A percentile compares a stretch with the other conserved stretches of the same genome.
These are phyloP conservation scores for Dryoscopus gambensis DNA, from an alignment of 2,113 vertebrate species.

Conservation along the genomic window DNA sequence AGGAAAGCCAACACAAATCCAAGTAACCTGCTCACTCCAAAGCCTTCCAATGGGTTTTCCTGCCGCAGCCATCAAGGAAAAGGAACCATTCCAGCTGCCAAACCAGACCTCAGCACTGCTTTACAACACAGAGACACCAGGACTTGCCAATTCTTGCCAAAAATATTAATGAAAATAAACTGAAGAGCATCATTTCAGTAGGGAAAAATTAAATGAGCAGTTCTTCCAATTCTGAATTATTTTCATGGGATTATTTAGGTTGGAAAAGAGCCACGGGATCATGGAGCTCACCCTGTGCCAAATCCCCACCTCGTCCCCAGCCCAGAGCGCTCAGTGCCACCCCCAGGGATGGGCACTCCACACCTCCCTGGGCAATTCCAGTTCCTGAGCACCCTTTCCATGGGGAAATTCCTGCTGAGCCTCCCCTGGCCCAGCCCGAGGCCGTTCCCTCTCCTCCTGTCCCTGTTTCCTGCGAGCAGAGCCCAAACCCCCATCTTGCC, in stretches of 20 bases:
- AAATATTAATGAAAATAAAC: not conserved
- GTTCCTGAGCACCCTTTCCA: rapidly evolving
- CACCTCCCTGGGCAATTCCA: not conserved
- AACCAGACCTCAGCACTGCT: not conserved
- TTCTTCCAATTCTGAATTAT: not conserved
- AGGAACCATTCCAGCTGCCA: not conserved
- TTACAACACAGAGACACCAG: not conserved
- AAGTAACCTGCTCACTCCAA: not conserved
- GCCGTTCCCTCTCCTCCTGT: not conserved
- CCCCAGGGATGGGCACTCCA: not conserved
- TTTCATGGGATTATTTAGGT: not conserved
- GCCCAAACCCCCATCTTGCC: rapidly evolving
- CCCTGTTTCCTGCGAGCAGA: not conserved
- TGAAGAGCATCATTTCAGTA: not conserved
- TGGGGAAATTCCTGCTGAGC: not conserved
- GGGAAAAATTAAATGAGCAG: rapidly evolving
- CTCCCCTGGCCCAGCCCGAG: not conserved
- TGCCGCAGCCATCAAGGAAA: not conserved
- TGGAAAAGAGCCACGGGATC: not conserved
- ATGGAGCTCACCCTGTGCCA: rapidly evolving
- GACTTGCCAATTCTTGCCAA: not conserved
- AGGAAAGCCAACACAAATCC: not conserved
- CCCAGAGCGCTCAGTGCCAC: not conserved
- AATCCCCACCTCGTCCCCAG: rapidly evolving
- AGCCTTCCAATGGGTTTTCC: not conserved